Percentiles rank a stretch among this genome's conserved stretches.
Conservation (phyloP, 2,888 invertebrate genomes). For the Limnephilus lunatus region DNA sequence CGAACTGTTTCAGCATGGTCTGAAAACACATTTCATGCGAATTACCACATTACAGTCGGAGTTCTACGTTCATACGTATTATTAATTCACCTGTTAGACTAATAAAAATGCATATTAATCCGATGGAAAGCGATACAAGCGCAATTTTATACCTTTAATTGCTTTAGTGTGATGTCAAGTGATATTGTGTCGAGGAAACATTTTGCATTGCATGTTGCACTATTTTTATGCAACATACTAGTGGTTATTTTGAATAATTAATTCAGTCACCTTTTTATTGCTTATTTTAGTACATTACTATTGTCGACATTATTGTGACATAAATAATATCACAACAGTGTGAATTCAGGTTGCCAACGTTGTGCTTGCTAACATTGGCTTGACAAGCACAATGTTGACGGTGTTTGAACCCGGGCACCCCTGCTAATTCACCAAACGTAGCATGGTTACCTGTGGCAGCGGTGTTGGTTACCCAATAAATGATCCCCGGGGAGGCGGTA, state of each 20-base stretch:
- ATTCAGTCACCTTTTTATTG: neutral
- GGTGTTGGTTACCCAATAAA: too few species aligned
- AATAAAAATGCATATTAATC: neutral
- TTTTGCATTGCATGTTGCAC: neutral
- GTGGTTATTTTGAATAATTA: neutral
- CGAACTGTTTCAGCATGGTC: neutral
- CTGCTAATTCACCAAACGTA: too few species aligned
- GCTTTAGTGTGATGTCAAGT: neutral
- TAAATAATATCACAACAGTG: neutral
- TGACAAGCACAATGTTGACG: neutral
- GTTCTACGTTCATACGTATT: neutral
- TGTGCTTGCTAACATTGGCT: neutral
- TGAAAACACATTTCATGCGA: neutral
- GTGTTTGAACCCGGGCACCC: too few species aligned
- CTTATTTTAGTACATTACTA: neutral
- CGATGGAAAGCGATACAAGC: neutral
- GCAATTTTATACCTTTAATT: neutral
- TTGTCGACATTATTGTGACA: neutral
- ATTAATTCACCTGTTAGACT: neutral
- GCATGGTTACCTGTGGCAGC: too few species aligned
- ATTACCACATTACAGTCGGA: neutral
- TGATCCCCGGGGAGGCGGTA: too few species aligned
- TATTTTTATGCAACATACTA: neutral
- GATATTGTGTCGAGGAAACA: neutral
- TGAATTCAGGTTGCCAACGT: neutral